phyloP scores from a whole-genome alignment of 2,113 vertebrate genomes.

The Tachuris rubrigastra region DNA sequence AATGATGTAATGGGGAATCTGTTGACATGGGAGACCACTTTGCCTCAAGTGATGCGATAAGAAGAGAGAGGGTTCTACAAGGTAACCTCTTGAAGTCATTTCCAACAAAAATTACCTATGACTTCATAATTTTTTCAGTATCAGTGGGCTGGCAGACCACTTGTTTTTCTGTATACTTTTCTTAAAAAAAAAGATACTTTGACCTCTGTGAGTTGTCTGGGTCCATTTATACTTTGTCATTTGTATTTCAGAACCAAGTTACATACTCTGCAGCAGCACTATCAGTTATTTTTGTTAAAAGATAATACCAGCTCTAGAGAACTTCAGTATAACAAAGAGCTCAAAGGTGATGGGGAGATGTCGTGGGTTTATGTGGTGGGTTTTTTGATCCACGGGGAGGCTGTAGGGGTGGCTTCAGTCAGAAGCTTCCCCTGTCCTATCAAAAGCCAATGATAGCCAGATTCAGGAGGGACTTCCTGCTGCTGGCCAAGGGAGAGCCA shows the following conservation, averaged over 20 bases:
- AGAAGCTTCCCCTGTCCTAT: no score
- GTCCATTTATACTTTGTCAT: neutral
- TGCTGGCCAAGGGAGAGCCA: no score
- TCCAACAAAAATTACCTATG: neutral
- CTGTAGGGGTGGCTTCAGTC: no score
- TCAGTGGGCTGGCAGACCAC: neutral
- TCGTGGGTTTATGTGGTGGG: no score
- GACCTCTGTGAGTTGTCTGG: neutral
- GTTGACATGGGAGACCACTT: neutral
- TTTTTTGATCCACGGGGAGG: no score
- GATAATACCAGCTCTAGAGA: neutral
- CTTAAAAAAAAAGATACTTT: neutral
- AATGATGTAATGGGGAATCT: neutral
- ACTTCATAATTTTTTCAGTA: neutral
- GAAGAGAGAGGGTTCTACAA: neutral
- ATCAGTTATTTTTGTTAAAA: neutral
- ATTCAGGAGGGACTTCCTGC: no score
- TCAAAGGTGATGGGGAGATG: neutral
- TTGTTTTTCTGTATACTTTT: neutral
- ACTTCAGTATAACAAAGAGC: neutral
- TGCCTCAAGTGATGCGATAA: neutral
- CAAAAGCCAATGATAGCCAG: no score
- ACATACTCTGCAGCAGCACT: neutral
- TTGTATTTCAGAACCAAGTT: neutral
- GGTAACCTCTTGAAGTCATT: neutral